These are phyloP conservation scores for Creontiades dilutus DNA, from an alignment of 2,888 invertebrate genomes.

Conservation along the genomic window DNA sequence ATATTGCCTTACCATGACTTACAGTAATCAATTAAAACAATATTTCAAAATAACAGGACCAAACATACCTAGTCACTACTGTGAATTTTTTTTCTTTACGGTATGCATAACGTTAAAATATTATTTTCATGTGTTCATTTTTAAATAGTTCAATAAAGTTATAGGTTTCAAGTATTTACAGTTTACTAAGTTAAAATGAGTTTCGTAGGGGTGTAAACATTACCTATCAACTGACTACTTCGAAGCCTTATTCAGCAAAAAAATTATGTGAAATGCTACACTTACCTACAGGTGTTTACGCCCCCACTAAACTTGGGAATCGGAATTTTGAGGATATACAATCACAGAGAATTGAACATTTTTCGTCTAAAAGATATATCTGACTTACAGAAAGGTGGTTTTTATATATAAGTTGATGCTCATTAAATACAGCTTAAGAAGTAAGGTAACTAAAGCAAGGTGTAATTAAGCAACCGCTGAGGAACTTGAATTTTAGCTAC, in stretches of 20 bases:
- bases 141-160: not conserved
- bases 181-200: not conserved
- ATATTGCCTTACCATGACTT: conserved; percentile 74
- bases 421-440: conserved; percentile 18
- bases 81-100: conserved; percentile 33
- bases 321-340: conserved; percentile 1
- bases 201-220: conserved; percentile 9
- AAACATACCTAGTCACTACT: conserved; percentile 38
- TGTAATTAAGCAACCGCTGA: not conserved
- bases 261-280: not conserved
- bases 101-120: conserved; percentile 58
- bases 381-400: not conserved
- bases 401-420: not conserved
- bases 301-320: not conserved
- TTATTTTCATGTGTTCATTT: conserved; percentile 33
- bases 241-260: not conserved
- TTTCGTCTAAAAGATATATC: conserved; percentile 19
- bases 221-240: not conserved
- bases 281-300: not conserved
- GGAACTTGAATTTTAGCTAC: not conserved
- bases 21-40: conserved; percentile 35
- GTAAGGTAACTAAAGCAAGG: conserved; percentile 38
- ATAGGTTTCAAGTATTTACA: conserved; percentile 1
- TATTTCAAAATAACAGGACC: conserved; percentile 31
- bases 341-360: conserved; percentile 7